phyloP scores from a whole-genome alignment of 2,797 vertebrate genomes.

The Pachyuromys duprasi region DNA sequence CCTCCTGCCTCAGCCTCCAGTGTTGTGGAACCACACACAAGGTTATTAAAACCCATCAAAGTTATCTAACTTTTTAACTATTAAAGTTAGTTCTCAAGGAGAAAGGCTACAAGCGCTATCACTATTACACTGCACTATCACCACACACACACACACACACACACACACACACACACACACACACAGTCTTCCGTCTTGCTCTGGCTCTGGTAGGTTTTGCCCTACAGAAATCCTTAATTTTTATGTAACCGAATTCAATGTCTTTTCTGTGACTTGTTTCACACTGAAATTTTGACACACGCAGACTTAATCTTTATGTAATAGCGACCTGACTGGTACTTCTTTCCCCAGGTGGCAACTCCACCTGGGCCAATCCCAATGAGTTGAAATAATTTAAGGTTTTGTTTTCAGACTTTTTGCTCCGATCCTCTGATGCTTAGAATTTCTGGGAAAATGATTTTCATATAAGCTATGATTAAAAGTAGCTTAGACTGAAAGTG shows the following conservation, averaged over 20 bases:
- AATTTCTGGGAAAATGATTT: not conserved
- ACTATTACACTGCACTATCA: not conserved
- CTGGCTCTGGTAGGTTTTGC: not conserved
- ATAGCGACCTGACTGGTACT: not conserved
- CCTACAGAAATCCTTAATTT: constrained; percentile 24
- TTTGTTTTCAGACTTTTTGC: not conserved
- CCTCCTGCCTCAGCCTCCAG: not conserved
- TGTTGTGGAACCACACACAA: not conserved
- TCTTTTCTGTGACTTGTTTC: not conserved
- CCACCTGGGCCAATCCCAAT: not conserved
- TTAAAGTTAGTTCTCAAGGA: constrained; percentile 16
- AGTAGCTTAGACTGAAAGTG: constrained; percentile 7
- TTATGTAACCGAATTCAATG: constrained; percentile 18
- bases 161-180: too few relatives aligned
- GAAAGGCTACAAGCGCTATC: not conserved
- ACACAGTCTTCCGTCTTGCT: not conserved
- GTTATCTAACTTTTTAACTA: too few relatives aligned
- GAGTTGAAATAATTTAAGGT: not conserved
- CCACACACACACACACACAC: too few relatives aligned
- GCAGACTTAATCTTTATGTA: not conserved
- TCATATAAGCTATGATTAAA: constrained; percentile 8
- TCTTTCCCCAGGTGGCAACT: not conserved
- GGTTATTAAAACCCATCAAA: constrained; percentile 27
- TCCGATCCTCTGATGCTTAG: constrained; percentile 13
- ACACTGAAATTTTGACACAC: not conserved